Evolutionary conservation across 53 echinoderm and acorn worm species (phyloP), one percentile per base, ranked within the genome.

Genomic region (Crossaster papposus): DNA sequence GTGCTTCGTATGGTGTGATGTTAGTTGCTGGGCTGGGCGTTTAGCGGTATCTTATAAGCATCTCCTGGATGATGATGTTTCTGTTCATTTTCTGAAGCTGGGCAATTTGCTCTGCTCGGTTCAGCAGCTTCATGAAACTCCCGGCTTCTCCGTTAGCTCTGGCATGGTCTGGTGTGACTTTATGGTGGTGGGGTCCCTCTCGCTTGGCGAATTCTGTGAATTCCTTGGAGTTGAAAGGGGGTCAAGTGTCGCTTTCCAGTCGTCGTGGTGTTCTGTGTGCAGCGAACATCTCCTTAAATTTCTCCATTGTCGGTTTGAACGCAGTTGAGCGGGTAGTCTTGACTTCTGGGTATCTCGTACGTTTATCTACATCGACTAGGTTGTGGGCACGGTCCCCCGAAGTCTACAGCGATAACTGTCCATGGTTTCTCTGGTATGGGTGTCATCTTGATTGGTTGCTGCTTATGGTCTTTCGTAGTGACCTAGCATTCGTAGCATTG

Each of bases 51-150:
- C 90, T 75, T 17, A 74, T 90, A 2, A 81, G 64, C 89, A 78
- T 78, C 10, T 90, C 77, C 44, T 90, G 90, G 55, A 90, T 90
- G 15, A 82, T 51, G 17, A 64, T 36, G 36, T 31, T 79, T 77
- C 55, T 81, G 50, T 76, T 64, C 30, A 51, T 58, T 33, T 77
- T 64, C 53, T 91, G 78, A 18, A 83, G 54, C 28, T 77, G 75
- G 18, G 91, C 83, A 29, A 83, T 91, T 23, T 84, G 91, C 71
- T 91, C 91, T 24, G 82, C 78, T 26, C 78, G 85, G 78, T 94
- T 91, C 9, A 94, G 44, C 73, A 91, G 18, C 53, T 93, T 93
- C 89, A 91, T 93, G 53, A 94, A 94, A 51, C 84, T n/a, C n/a
- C n/a, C n/a, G n/a, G n/a, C n/a, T n/a, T n/a, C n/a, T n/a, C n/a